phyloP scores from a whole-genome alignment of 1,140 invertebrate genomes.

The Drosophila neocordata region DNA sequence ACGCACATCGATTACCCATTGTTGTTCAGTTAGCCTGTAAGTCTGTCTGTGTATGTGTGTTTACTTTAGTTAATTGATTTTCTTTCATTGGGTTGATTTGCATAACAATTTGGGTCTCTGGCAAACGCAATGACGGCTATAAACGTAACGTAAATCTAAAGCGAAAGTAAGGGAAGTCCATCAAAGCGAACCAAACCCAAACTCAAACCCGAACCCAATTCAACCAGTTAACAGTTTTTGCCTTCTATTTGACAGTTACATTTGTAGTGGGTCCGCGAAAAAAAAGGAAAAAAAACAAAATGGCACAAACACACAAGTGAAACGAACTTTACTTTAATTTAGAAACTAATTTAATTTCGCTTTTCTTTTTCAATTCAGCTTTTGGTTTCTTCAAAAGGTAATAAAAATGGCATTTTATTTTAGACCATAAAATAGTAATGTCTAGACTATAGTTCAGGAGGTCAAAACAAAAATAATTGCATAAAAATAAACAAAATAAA shows the following conservation, averaged over 20 bases:
- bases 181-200: constrained; percentile 23
- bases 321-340: constrained; percentile 49
- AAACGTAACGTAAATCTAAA: constrained; percentile 43
- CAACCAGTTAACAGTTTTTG: constrained; percentile 31
- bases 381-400: neutral
- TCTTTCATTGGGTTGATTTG: constrained; percentile 76
- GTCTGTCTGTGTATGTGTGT: constrained; percentile 48
- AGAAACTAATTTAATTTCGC: constrained; percentile 39
- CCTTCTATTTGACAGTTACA: constrained; percentile 39
- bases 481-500: too few species aligned
- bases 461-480: too few species aligned
- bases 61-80: constrained; percentile 79
- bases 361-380: neutral
- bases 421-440: too few species aligned
- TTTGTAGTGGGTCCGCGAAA: neutral
- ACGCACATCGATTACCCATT: constrained; percentile 36
- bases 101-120: constrained; percentile 57
- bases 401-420: neutral
- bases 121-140: constrained; percentile 5
- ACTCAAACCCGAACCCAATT: neutral
- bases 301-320: constrained; percentile 8
- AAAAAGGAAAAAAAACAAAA: neutral
- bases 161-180: constrained; percentile 34
- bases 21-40: constrained; percentile 25
- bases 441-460: too few species aligned